Conservation (phyloP, 2,888 invertebrate species). For the Thysanoteuthis rhombus region DNA sequence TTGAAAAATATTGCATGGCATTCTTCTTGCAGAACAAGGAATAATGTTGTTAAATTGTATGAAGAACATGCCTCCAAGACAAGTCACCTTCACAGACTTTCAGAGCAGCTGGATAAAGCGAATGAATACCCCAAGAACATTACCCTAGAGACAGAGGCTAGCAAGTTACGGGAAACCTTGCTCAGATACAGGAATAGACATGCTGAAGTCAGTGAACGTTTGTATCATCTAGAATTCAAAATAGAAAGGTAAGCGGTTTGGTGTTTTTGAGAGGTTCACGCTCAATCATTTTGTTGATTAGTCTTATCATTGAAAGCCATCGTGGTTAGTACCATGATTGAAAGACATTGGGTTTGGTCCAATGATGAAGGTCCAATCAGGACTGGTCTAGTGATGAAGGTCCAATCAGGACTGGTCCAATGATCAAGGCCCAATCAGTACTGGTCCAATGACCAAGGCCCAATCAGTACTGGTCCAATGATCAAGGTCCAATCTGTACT, state of each 20-base stretch:
- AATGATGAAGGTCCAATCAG: too few relatives aligned
- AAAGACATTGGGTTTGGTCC: too few relatives aligned
- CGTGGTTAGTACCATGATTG: too few relatives aligned
- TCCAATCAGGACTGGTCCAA: too few relatives aligned
- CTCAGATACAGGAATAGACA: conserved; percentile 65
- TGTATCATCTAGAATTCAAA: conserved; percentile 67
- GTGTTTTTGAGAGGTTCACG: background rate
- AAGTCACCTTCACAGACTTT: conserved; percentile 59
- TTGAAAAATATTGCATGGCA: background rate
- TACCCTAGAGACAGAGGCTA: conserved; percentile 59
- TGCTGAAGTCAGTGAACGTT: conserved; percentile 62
- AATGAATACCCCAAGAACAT: conserved; percentile 66
- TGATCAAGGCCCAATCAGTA: too few relatives aligned
- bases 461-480: too few relatives aligned
- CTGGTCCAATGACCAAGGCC: too few relatives aligned
- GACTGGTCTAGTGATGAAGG: too few relatives aligned
- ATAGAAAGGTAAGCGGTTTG: conserved; percentile 60
- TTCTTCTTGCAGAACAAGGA: conserved; percentile 53
- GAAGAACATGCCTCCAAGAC: conserved; percentile 61
- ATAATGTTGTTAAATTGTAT: conserved; percentile 61
- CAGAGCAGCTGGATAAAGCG: conserved; percentile 62
- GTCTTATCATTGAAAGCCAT: background rate
- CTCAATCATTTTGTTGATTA: background rate
- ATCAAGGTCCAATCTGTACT: too few relatives aligned
- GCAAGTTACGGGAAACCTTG: conserved; percentile 63